Evolutionary conservation across 2,113 vertebrate species (phyloP), one percentile per base, ranked within the genome.

Genomic region (Rhinopithecus roxellana): DNA sequence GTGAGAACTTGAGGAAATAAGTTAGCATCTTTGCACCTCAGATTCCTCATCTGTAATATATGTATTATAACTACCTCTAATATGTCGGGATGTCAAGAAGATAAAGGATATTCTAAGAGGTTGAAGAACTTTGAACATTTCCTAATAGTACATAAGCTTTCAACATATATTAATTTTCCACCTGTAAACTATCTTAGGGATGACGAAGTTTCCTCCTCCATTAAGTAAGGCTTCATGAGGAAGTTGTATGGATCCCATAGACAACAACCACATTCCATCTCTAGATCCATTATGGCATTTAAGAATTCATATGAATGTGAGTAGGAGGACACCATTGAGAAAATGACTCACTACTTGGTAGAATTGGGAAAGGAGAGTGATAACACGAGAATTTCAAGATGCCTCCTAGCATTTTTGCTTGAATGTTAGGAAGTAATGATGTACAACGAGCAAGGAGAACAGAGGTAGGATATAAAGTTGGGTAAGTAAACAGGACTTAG

Each of bases 401-500:
- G 22, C 0, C 6, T 89, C 9, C 23, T 35, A 12, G 8, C 38
- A 17, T 8, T 83, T 75, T 82, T 75, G 57, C 27, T 38, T 64
- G 9, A 78, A 2, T 20, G 20, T 7, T 55, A 55, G 7, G 52
- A 55, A 55, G 52, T 55, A 55, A 55, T 55, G 27, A 59, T 16
- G 84, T 35, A 14, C 74, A 32, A 12, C 6, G 5, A 64, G n/a
- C 32, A 72, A 14, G 38, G 35, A 69, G 14, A 17, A 30, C 4
- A 48, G 7, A 17, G 13, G 35, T 32, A 2, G 22, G 18, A 30
- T 18, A 1, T 14, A 16, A 18, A 0, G 10, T 27, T 70, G 11
- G 9, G 45, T 10, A 43, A 69, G 38, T 12, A 35, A 83, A 11
- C n/a, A 67, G 16, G 14, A 5, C 0, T 1, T 30, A 50, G 8